phyloP scores from a whole-genome alignment of 2,888 invertebrate genomes.

The Drosophila rellima region DNA sequence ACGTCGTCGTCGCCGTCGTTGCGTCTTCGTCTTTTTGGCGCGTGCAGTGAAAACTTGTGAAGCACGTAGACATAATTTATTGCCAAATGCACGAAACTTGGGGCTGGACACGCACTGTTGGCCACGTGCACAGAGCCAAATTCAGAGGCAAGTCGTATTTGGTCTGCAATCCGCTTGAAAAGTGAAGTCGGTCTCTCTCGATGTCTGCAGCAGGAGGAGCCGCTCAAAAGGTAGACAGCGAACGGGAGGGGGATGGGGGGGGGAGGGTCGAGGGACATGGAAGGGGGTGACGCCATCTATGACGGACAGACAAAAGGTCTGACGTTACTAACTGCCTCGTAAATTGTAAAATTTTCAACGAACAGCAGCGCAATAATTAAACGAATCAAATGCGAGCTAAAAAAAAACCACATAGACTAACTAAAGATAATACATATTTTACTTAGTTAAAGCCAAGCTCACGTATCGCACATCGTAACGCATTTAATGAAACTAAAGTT shows the following conservation, averaged over 20 bases:
- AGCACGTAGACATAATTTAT: conserved; percentile 80
- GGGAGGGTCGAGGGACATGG: background rate
- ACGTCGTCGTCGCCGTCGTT: conserved; percentile 5
- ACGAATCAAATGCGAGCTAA: conserved; percentile 44
- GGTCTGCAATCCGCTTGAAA: conserved; percentile 17
- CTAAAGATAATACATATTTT: conserved; percentile 17
- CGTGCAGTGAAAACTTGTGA: conserved; percentile 68
- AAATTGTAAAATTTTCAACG: conserved; percentile 51
- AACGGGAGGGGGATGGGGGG: background rate
- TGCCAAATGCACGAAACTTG: conserved; percentile 77
- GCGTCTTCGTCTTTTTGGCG: conserved; percentile 23
- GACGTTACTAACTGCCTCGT: conserved; percentile 39
- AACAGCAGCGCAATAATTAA: conserved; percentile 73
- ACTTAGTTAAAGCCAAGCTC: conserved; percentile 15
- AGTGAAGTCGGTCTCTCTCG: conserved; percentile 19
- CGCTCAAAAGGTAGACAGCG: background rate
- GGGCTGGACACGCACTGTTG: conserved; percentile 71
- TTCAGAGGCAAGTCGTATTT: conserved; percentile 6
- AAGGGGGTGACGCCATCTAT: conserved; percentile 14
- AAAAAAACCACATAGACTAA: conserved; percentile 9
- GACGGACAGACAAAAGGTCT: background rate
- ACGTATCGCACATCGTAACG: conserved; percentile 12
- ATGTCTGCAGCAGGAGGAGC: conserved; percentile 8
- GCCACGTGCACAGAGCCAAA: conserved; percentile 50
- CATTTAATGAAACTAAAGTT: conserved; percentile 7